These are phyloP conservation scores for Molanna angustata DNA, from an alignment of 2,888 invertebrate species.

Conservation along the genomic window DNA sequence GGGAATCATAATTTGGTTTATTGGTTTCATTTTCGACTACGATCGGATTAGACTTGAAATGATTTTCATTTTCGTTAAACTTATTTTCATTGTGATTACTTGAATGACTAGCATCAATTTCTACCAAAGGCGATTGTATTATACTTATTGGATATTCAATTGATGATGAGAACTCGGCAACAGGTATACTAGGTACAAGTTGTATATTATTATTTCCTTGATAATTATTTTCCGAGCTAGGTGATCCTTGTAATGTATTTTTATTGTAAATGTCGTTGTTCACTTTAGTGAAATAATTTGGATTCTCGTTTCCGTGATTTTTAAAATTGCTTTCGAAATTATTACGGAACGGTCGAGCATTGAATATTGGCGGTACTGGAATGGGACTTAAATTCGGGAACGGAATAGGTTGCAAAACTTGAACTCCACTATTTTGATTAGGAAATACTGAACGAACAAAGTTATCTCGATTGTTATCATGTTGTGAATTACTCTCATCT, in stretches of 20 bases:
- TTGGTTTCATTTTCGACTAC: constrained; percentile 39
- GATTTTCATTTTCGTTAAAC: constrained; percentile 23
- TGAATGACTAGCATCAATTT: constrained; percentile 45
- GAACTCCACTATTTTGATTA: constrained; percentile 37
- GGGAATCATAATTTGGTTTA: constrained; percentile 50
- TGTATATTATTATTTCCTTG: constrained; percentile 44
- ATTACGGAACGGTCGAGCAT: constrained; percentile 60
- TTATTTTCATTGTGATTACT: constrained; percentile 31
- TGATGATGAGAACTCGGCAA: constrained; percentile 67
- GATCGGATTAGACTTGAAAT: constrained; percentile 41
- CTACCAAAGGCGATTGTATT: constrained; percentile 67
- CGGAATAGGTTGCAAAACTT: constrained; percentile 57
- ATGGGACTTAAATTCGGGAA: constrained; percentile 63
- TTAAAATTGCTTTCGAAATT: too few species aligned
- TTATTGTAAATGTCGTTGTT: not conserved
- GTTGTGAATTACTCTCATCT: not conserved
- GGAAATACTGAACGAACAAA: constrained; percentile 8
- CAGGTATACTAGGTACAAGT: constrained; percentile 62
- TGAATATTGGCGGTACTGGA: constrained; percentile 61
- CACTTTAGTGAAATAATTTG: too few species aligned
- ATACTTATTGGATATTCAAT: constrained; percentile 70
- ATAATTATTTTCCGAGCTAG: constrained; percentile 14
- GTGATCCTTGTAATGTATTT: not conserved
- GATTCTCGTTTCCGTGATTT: too few species aligned
- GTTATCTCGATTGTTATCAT: constrained; percentile 3